Conservation (phyloP, 1,140 invertebrate genomes). For the Apocrypta bakeri region DNA sequence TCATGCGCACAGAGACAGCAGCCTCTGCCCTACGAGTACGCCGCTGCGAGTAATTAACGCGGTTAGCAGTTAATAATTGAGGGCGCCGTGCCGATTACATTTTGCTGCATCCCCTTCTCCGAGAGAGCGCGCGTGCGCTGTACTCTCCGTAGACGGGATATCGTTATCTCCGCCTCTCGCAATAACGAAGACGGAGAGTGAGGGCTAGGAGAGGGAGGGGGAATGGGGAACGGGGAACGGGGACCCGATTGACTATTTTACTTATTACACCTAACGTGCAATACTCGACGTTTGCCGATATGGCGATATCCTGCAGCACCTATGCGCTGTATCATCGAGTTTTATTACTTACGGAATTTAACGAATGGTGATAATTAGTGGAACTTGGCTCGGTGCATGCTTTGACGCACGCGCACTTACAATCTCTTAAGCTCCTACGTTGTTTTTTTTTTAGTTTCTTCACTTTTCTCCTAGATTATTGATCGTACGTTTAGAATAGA, state of each 20-base stretch:
- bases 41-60: conserved; percentile 70
- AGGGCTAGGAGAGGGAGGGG: background rate
- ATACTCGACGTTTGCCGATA: background rate
- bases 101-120: conserved; percentile 62
- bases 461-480: background rate
- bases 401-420: background rate
- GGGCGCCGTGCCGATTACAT: conserved; percentile 71
- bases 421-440: background rate
- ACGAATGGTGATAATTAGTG: background rate
- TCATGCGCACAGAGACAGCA: conserved; percentile 60
- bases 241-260: conserved; percentile 26
- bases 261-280: conserved; percentile 20
- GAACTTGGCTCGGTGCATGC: background rate
- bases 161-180: conserved; percentile 14
- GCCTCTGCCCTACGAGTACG: conserved; percentile 57
- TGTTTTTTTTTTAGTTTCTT: background rate
- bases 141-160: background rate
- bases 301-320: background rate
- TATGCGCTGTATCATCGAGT: background rate
- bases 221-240: too few species aligned
- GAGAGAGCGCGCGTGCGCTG: background rate
- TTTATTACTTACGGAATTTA: conserved; percentile 8
- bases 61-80: conserved; percentile 73
- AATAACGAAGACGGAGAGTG: too few species aligned
- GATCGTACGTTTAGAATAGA: background rate